These are phyloP conservation scores for Chlorospingus flavigularis DNA, from an alignment of 2,797 vertebrate genomes.

Conservation along the genomic window DNA sequence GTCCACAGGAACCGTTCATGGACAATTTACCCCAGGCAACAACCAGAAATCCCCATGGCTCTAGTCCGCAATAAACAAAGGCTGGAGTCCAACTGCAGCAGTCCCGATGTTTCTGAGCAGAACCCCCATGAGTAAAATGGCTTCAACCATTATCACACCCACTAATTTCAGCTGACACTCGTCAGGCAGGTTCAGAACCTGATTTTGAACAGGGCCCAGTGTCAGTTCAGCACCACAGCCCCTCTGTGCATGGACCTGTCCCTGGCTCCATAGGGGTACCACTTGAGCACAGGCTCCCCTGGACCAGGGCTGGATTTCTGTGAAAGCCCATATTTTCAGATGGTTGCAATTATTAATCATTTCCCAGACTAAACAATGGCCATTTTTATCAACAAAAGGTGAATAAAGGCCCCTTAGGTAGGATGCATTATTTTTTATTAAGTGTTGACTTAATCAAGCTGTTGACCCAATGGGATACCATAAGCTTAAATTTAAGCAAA, in stretches of 20 bases:
- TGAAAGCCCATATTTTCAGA: not conserved
- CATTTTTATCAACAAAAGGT: not conserved
- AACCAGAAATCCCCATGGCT: rapidly evolving
- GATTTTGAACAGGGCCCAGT: not conserved
- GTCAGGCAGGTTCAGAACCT: not conserved
- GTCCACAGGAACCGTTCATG: not conserved
- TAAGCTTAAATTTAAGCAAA: not conserved
- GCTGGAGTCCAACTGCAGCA: not conserved
- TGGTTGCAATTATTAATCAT: not conserved
- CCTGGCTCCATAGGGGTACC: not conserved
- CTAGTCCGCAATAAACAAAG: not conserved
- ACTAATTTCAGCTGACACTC: rapidly evolving
- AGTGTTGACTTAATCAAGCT: not conserved
- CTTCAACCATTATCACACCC: not conserved
- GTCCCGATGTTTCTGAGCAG: not conserved
- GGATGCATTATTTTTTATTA: slow-evolving; percentile 11
- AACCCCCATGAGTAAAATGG: rapidly evolving
- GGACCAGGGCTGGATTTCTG: not conserved
- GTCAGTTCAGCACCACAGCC: not conserved
- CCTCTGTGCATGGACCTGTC: rapidly evolving
- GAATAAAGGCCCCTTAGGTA: not conserved
- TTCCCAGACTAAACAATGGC: not conserved
- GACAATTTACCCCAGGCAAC: not conserved
- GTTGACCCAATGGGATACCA: not conserved
- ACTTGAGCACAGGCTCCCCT: rapidly evolving